Base-by-base conservation (phyloP, 2,888 invertebrate species). In the Caenorhabditis sp. region DNA sequence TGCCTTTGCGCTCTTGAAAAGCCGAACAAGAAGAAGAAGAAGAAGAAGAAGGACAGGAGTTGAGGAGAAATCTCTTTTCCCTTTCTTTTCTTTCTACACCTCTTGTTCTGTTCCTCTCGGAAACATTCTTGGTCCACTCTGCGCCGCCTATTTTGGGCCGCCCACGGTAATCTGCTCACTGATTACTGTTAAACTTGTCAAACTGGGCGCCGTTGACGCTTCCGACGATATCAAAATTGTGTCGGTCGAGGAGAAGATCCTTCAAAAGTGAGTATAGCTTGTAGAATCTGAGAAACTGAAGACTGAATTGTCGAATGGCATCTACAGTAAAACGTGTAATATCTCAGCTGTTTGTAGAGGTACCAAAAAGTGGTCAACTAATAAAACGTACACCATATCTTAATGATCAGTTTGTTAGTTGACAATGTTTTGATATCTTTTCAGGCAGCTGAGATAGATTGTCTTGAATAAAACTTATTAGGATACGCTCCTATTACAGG, bases 171-270 rank as follows among this genome's bases (percentile, higher is more conserved):
- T 78, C 56, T 48, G 59, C 41, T 46, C 62, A 20, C 35, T 68
- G 35, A 74, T 70, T 70, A 77, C 61, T 71, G 30, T 53, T n/a
- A 65, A 59, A 35, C 45, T 77, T 53, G 52, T 65, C 62, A 73
- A 73, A 59, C 73, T 75, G 66, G 68, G 75, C 75, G 68, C 61
- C 62, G 61, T 68, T 41, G 61, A 74, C 74, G 73, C 66, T 46
- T 74, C 66, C 11, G 66, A 74, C 66, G 66, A 68, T 68, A 68
- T 74, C 79, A 81, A 81, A 81, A 81, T 81, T 78, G 81, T 81
- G 78, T 81, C 79, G 59, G 81, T 79, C 41, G 81, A 81, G 79
- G 81, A 81, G 72, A 79, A 79, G 48, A 81, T 81, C 62, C 70
- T 65, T 66, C 68, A 75, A 75, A 70, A 66, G 75, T 75, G 56